Evolutionary conservation across 2,888 invertebrate species (phyloP).

Genomic region (Fissipunctia ypsillon): DNA sequence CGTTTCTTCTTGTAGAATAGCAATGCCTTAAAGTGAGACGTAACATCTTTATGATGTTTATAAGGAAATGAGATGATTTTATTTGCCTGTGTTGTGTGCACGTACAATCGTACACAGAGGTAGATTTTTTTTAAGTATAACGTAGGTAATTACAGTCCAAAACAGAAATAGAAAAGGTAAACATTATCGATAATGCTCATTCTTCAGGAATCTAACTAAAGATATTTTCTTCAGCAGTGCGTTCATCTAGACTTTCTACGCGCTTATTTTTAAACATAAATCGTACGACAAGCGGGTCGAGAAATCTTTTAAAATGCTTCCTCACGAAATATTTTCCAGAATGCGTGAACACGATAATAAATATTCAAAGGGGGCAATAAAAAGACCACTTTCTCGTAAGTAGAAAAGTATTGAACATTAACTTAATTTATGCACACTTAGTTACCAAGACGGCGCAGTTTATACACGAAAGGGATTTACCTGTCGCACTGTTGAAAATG

Average conservation of each 20-base stretch:
- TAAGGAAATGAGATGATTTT: conserved; percentile 74
- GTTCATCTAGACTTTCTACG: conserved; percentile 14
- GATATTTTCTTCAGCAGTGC: background rate
- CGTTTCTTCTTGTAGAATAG: conserved; percentile 65
- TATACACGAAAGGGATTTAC: conserved; percentile 83
- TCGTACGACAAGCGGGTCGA: conserved; percentile 48
- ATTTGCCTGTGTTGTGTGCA: conserved; percentile 64
- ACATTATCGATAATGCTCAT: background rate
- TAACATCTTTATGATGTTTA: conserved; percentile 76
- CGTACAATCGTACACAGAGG: conserved; percentile 1
- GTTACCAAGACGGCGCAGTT: conserved; percentile 82
- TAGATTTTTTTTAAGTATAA: background rate
- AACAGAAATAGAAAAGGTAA: background rate
- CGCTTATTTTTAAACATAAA: conserved; percentile 40
- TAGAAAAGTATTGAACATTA: conserved; percentile 89
- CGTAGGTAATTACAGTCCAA: background rate
- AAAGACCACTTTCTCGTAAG: conserved; percentile 88
- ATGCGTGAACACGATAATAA: conserved; percentile 84
- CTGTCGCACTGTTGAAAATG: conserved; percentile 78
- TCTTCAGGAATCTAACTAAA: background rate
- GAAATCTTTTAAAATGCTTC: conserved; percentile 71
- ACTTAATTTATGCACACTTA: conserved; percentile 89
- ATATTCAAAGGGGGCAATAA: conserved; percentile 86
- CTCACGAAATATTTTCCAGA: conserved; percentile 75
- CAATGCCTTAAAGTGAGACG: conserved; percentile 68